A percentile compares a stretch with the other conserved stretches of the same genome.
Evolutionary conservation across 2,888 invertebrate species (phyloP).

Genomic region (Nezara viridula): DNA sequence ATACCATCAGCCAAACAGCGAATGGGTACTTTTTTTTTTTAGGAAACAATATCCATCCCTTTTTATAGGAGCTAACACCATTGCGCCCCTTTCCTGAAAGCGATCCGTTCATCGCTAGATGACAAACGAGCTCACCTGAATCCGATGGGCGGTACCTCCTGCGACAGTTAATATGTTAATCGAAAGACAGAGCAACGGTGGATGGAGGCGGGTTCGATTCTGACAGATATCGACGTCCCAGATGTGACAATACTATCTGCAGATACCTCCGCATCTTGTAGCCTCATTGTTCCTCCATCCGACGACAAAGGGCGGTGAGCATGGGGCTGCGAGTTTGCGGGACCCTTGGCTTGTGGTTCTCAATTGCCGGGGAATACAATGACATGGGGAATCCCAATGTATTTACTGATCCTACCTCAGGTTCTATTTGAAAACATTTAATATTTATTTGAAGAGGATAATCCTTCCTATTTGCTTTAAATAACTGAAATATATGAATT

Average conservation of each 20-base stretch:
- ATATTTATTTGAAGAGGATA: background rate
- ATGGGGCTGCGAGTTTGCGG: background rate
- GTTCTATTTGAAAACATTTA: conserved; percentile 5
- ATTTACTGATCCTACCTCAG: background rate
- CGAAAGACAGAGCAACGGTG: conserved; percentile 9
- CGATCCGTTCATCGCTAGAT: background rate
- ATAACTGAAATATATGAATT: background rate
- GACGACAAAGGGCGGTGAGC: background rate
- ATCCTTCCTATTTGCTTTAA: background rate
- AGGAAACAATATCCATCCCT: background rate
- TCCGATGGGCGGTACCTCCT: conserved; percentile 16
- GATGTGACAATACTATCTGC: conserved; percentile 44
- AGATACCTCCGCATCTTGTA: conserved; percentile 30
- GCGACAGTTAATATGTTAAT: conserved; percentile 49
- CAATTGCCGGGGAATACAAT: conserved; percentile 16
- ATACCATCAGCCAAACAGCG: too few relatives aligned
- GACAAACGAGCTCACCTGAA: background rate
- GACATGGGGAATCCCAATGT: background rate
- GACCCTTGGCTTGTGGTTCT: conserved; percentile 5
- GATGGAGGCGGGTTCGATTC: background rate
- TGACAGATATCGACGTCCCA: conserved; percentile 36
- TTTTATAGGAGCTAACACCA: background rate
- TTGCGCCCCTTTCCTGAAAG: background rate
- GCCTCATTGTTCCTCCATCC: background rate
- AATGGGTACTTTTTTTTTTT: too few relatives aligned